Conservation (phyloP, 1,140 invertebrate species). For the Oreohelix idahoensis region DNA sequence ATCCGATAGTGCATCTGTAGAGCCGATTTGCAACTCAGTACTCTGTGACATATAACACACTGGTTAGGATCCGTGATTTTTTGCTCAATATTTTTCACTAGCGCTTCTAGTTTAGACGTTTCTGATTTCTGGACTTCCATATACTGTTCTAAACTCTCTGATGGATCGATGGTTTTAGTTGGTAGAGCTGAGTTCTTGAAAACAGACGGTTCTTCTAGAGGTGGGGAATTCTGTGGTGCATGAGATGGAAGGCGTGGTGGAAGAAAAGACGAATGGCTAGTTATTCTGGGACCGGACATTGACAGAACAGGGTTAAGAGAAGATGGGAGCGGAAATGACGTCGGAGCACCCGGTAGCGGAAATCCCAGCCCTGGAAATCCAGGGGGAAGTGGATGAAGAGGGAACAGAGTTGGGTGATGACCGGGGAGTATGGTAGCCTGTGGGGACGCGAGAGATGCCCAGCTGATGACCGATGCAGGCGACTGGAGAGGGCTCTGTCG, state of each 20-base stretch:
- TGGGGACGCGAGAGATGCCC: neutral
- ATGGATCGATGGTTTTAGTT: conserved; percentile 85
- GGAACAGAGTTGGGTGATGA: conserved; percentile 26
- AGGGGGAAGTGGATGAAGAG: conserved; percentile 45
- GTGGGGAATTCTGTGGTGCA: conserved; percentile 38
- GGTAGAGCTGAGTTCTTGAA: conserved; percentile 64
- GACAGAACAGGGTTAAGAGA: conserved; percentile 71
- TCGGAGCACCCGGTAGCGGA: conserved; percentile 64
- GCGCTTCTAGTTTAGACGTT: conserved; percentile 92
- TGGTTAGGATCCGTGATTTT: conserved; percentile 97
- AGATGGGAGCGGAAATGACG: conserved; percentile 52
- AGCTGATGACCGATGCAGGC: conserved; percentile 28
- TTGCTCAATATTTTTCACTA: conserved; percentile 97
- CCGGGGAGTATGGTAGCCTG: neutral
- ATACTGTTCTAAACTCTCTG: conserved; percentile 85
- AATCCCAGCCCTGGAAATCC: conserved; percentile 46
- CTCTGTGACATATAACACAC: conserved; percentile 96
- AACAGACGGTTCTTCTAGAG: conserved; percentile 14
- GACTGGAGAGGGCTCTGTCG: conserved; percentile 14
- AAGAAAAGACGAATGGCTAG: conserved; percentile 19
- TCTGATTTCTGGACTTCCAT: conserved; percentile 97
- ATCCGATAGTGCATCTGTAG: conserved; percentile 98
- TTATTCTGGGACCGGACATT: conserved; percentile 81
- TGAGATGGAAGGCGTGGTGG: conserved; percentile 77
- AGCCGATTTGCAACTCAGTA: conserved; percentile 97